Base-by-base conservation (phyloP, 2,113 vertebrate species). In the Salvelinus namaycush region DNA sequence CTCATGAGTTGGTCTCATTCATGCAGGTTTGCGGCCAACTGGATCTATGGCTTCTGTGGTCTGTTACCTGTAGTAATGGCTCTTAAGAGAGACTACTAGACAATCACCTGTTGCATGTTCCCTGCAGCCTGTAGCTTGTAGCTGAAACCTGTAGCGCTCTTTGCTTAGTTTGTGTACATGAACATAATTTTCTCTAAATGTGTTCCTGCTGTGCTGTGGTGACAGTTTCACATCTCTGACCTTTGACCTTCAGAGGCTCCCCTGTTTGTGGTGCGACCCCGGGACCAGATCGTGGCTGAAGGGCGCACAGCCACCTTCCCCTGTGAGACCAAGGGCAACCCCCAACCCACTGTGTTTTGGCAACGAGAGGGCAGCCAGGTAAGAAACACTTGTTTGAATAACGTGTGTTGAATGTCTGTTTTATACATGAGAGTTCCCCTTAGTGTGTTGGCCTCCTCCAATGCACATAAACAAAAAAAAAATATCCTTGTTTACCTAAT, bases 331-430 rank as follows among this genome's bases (percentile, higher is more conserved):
- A 97, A 96, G 87, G 97, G 97, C 78, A 99, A 99, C 87, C 97
- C 97, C 59, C 98, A 98, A 77, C 98, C 98, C 60, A 96, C 97
- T 68, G 96, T 99, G 76, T 99, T 99, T 92, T 99, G 98, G 98
- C 98, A 99, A 86, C 96, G 96, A 84, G 98, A 99, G 88, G 98
- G 97, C 75, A 98, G 96, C 79, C 97, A 99, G 96, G 98, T 99
- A 84, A 89, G 90, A 24, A 54, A 73, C 1, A 24, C n/a, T 22
- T n/a, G 7, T 62, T n/a, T 62, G 59, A 54, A 54, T 54, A 54
- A 18, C 51, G 0, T 3, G 2, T 44, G 39, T 44, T 54, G 14
- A 54, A 54, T 54, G 51, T 54, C 16, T 54, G 13, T 54, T 54
- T 44, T 11, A 44, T 12, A 44, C 39, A 44, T 11, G 39, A 44